These are phyloP conservation scores for Scaptomyza polygonia DNA, from an alignment of 2,888 invertebrate genomes.

Conservation along the genomic window DNA sequence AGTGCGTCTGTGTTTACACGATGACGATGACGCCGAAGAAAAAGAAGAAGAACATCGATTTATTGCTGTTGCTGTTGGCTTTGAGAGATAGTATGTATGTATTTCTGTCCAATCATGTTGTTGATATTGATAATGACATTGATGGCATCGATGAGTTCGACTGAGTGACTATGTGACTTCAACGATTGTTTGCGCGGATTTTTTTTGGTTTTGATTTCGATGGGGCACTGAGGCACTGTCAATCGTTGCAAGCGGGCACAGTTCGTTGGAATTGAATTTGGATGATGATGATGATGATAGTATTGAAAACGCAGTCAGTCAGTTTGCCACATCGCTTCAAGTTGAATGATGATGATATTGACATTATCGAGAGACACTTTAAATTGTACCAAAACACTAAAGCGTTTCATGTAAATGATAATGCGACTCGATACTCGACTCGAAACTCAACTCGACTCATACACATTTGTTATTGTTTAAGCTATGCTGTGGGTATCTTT, in stretches of 20 bases:
- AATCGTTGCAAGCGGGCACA: slow-evolving; percentile 73
- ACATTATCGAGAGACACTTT: slow-evolving; percentile 80
- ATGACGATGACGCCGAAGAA: slow-evolving; percentile 20
- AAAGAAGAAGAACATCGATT: slow-evolving; percentile 46
- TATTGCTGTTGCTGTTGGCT: slow-evolving; percentile 50
- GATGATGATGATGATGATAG: slow-evolving; percentile 30
- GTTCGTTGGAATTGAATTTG: slow-evolving; percentile 70
- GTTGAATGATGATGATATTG: slow-evolving; percentile 77
- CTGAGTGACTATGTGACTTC: slow-evolving; percentile 74
- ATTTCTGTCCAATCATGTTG: slow-evolving; percentile 80
- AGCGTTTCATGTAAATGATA: slow-evolving; percentile 65
- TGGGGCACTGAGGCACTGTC: slow-evolving; percentile 47
- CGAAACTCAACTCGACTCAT: slow-evolving; percentile 10
- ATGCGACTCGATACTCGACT: slow-evolving; percentile 41
- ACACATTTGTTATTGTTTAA: slow-evolving; percentile 35
- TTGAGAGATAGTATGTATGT: too few relatives aligned
- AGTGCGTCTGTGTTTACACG: slow-evolving; percentile 73
- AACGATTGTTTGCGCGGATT: slow-evolving; percentile 75
- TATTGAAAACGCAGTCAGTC: slow-evolving; percentile 35
- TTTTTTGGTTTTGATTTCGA: slow-evolving; percentile 39
- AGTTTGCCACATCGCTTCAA: slow-evolving; percentile 44
- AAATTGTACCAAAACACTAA: slow-evolving; percentile 56
- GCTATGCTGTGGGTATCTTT: slow-evolving; percentile 31
- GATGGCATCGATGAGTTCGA: slow-evolving; percentile 76
- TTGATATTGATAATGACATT: slow-evolving; percentile 83